Conservation (phyloP, 2,888 invertebrate species). For the Julus scandinavius region DNA sequence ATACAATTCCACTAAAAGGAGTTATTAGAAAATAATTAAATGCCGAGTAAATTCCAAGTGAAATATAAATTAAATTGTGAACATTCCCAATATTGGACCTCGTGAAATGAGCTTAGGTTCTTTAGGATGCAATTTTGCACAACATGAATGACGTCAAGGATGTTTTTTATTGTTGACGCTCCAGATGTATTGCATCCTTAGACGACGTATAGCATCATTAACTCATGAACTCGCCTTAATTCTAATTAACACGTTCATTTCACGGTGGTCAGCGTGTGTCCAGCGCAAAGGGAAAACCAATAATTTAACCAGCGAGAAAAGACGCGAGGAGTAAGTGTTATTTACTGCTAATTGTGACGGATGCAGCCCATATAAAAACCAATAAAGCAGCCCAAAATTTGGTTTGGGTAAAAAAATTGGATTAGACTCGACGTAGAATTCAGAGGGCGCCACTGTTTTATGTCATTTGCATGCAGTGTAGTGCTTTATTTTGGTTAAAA, state of each 20-base stretch:
- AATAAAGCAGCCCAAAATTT: neutral
- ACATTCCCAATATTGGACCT: neutral
- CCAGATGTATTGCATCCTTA: neutral
- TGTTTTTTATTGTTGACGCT: neutral
- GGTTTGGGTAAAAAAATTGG: neutral
- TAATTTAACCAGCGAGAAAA: neutral
- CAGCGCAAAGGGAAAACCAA: neutral
- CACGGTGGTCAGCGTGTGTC: conserved; percentile 39
- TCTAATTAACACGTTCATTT: conserved; percentile 39
- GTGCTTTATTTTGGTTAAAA: no score
- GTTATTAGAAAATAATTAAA: no score
- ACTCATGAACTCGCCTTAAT: conserved; percentile 9
- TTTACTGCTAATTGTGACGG: neutral
- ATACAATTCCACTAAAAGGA: no score
- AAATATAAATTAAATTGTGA: neutral
- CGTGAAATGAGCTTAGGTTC: neutral
- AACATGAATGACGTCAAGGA: neutral
- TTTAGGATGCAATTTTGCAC: neutral
- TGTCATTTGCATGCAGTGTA: no score
- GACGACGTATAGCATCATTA: neutral
- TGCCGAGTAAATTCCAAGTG: no score
- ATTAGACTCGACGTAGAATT: neutral
- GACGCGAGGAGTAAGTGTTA: neutral
- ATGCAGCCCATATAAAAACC: neutral
- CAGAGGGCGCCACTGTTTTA: neutral